A percentile compares a stretch with the other conserved stretches of the same genome.
These are phyloP conservation scores for Gallirallus australis DNA, from an alignment of 2,797 vertebrate species.

Conservation along the genomic window DNA sequence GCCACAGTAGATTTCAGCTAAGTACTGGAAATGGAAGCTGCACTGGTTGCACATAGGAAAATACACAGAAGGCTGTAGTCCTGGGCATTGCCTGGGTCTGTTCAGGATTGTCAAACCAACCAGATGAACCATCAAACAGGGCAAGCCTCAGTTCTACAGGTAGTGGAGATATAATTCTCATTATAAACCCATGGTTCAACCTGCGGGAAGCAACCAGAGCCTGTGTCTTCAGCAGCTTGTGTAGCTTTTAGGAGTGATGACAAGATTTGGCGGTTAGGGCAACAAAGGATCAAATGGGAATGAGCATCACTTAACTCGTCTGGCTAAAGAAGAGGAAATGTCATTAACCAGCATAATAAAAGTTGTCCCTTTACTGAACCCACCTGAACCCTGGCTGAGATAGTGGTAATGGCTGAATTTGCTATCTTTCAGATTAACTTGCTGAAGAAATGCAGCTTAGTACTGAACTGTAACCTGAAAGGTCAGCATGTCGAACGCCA, in stretches of 20 bases:
- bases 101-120: neutral
- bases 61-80: neutral
- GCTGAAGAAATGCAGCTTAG: neutral
- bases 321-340: neutral
- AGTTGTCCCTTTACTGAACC: constrained; percentile 14
- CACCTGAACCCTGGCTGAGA: neutral
- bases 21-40: neutral
- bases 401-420: neutral
- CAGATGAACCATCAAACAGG: neutral
- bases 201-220: neutral
- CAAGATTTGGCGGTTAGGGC: neutral
- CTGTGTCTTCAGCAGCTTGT: neutral
- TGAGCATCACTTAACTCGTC: neutral
- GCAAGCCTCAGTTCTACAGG: neutral
- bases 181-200: neutral
- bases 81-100: neutral
- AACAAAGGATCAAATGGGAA: neutral
- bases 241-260: neutral
- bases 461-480: neutral
- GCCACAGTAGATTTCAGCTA: neutral
- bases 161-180: neutral
- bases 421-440: neutral
- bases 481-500: neutral
- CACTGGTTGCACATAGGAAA: neutral
- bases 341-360: constrained; percentile 15